Base-by-base conservation (phyloP, 2,888 invertebrate genomes). In the Trichogramma evanescens region DNA sequence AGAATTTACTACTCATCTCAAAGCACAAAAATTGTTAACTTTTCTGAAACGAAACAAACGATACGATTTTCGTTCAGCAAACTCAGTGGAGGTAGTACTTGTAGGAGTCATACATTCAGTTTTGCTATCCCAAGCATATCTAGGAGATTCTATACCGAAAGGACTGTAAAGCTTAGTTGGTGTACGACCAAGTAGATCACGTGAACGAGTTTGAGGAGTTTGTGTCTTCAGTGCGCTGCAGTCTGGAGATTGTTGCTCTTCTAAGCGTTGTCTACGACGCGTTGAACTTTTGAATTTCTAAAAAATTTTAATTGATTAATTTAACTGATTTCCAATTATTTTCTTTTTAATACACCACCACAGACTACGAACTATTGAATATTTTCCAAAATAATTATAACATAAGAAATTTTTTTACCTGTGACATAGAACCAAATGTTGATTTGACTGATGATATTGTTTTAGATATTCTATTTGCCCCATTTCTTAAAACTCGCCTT, bases 91-190 rank as follows among this genome's bases (percentile, higher is more conserved):
- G 1, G 13, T 9, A 8, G 38, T 61, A 10, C 56, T 59, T 10
- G 59, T 7, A 38, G 7, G 63, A 57, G 76, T 80, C 48, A 81
- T 81, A 7, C 80, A 80, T 74, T 82, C 82, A 68, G 83, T 82
- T 0, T 84, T 83, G 46, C 74, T 75, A 76, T 81, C 82, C 81
- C 81, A 77, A 3, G 73, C 70, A 8, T 76, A 81, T 63, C 81
- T 82, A 0, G 89, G 89, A 3, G 87, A 87, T 69, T 89, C 89
- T 46, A 89, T 88, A 5, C 87, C 85, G 70, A 89, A 89, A 0
- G 89, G 89, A 68, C 89, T 89, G 74, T 89, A 89, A 59, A 89
- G 70, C 74, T 88, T 88, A 0, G 88, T 86, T 0, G 89, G 89
- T 39, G 89, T 89, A 48, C 85, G 78, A 5, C 85, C 85, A 43